phyloP scores from a whole-genome alignment of 2,888 invertebrate genomes.

The Ptycholaimellus sp. region DNA sequence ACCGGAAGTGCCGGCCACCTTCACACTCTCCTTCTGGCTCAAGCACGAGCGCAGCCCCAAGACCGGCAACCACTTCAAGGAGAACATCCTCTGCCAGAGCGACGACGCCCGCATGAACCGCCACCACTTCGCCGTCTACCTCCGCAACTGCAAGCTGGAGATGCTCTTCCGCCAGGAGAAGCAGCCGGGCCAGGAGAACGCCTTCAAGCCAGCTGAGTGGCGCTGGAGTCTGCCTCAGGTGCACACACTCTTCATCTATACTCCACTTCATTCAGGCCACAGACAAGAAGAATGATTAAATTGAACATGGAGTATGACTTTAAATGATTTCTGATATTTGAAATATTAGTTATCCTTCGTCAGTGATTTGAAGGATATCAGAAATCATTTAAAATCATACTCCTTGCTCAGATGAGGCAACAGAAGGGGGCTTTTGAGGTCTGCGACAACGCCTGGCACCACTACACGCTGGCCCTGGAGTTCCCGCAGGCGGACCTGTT shows the following conservation, averaged over 20 bases:
- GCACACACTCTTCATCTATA: constrained; percentile 4
- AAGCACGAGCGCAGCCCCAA: constrained; percentile 50
- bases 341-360: no score
- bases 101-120: constrained; percentile 98
- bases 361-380: no score
- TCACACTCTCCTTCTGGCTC: constrained; percentile 81
- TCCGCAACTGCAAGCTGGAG: constrained; percentile 84
- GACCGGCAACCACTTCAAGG: constrained; percentile 65
- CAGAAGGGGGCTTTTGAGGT: constrained; percentile 34
- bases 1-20: constrained; percentile 28
- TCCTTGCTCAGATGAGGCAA: not conserved
- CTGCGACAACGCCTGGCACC: constrained; percentile 96
- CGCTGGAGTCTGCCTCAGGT: constrained; percentile 72
- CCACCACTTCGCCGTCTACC: constrained; percentile 88
- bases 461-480: constrained; percentile 73
- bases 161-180: constrained; percentile 62
- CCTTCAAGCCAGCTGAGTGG: constrained; percentile 77
- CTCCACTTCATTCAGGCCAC: no score
- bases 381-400: no score
- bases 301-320: no score
- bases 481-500: constrained; percentile 41
- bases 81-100: constrained; percentile 82
- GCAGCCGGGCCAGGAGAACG: constrained; percentile 14
- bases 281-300: no score
- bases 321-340: no score